Evolutionary conservation across 2,888 invertebrate genomes (phyloP).

Genomic region (Diadegma fenestrale): DNA sequence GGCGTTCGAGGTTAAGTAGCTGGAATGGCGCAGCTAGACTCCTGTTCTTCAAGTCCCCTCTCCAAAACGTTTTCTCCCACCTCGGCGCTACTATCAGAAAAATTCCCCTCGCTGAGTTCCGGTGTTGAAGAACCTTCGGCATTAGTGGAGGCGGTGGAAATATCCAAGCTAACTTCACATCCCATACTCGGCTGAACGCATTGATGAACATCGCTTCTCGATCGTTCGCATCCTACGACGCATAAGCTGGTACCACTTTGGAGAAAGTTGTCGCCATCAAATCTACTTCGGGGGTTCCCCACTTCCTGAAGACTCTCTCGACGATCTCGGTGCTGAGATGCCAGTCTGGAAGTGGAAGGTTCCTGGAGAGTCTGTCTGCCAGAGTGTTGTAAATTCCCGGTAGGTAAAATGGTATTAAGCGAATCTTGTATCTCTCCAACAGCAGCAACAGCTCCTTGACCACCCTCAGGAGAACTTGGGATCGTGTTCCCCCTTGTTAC

Average conservation of each 20-base stretch:
- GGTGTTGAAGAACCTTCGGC: constrained; percentile 7
- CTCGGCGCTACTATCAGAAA: constrained; percentile 9
- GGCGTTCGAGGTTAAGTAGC: too few relatives aligned
- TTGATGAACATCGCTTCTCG: background rate
- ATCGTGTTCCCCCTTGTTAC: background rate
- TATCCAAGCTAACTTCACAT: background rate
- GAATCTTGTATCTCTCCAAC: background rate
- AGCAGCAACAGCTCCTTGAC: background rate
- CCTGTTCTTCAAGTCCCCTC: constrained; percentile 8
- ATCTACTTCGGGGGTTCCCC: constrained; percentile 9
- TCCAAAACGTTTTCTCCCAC: too few relatives aligned
- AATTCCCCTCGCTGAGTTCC: background rate
- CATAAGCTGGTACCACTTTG: background rate
- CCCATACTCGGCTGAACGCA: constrained; percentile 12
- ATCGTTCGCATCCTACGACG: background rate
- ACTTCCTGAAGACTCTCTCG: background rate
- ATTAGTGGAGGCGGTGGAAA: constrained; percentile 23
- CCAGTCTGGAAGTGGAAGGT: constrained; percentile 5
- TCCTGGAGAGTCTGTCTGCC: constrained; percentile 10
- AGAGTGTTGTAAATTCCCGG: constrained; percentile 2
- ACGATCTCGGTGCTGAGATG: background rate
- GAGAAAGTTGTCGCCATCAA: background rate
- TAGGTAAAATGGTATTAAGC: background rate
- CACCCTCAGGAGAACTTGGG: background rate
- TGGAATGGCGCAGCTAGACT: background rate